These are phyloP conservation scores for Heterocephalus glaber DNA, from an alignment of 2,113 vertebrate genomes.

Conservation along the genomic window DNA sequence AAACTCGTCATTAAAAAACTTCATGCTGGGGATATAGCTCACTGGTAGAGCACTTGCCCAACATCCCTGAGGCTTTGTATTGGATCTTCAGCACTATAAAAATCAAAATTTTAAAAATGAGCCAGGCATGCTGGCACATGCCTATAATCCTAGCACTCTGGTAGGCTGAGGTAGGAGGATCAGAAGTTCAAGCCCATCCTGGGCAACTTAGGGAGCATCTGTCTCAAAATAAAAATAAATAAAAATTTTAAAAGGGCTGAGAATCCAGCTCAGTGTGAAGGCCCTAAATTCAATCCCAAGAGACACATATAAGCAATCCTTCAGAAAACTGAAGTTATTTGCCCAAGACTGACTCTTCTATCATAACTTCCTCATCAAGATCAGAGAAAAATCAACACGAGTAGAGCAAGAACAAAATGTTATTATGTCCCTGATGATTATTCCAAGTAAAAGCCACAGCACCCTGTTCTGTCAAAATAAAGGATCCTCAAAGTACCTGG, in stretches of 20 bases:
- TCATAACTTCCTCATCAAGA: conserved; percentile 48
- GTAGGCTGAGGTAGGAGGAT: background rate
- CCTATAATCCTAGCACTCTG: background rate
- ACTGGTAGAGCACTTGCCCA: background rate
- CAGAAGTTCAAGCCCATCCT: background rate
- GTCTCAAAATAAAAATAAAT: background rate
- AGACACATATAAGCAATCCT: background rate
- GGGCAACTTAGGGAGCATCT: background rate
- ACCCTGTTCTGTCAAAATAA: conserved; percentile 1
- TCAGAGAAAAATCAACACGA: conserved; percentile 46
- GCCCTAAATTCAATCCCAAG: background rate
- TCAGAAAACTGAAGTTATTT: conserved; percentile 19
- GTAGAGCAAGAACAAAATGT: conserved; percentile 45
- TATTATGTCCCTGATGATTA: conserved; percentile 33
- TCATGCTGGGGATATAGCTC: background rate
- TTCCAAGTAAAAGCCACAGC: conserved; percentile 52
- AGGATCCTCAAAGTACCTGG: conserved; percentile 85
- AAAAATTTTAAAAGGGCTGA: background rate
- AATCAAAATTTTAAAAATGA: background rate
- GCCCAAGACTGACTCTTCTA: conserved; percentile 20
- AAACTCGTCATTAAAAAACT: conserved; percentile 41
- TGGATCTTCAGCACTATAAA: background rate
- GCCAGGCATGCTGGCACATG: background rate
- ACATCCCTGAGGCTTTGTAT: background rate
- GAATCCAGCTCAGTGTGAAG: background rate